Evolutionary conservation across 2,888 invertebrate species (phyloP).

Genomic region (Ormyrus labotus): DNA sequence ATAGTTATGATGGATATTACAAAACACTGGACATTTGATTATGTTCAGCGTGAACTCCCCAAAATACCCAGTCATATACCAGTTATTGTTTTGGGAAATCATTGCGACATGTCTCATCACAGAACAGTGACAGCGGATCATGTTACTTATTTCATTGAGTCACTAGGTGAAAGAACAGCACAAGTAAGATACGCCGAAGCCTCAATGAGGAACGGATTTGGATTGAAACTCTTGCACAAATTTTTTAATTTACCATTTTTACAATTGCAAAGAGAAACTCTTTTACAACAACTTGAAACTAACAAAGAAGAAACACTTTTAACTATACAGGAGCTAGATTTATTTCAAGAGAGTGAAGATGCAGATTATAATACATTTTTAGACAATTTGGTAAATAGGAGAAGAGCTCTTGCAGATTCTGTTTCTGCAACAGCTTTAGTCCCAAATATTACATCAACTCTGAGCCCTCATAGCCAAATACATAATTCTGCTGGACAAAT

Average conservation of each 20-base stretch:
- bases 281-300: conserved; percentile 88
- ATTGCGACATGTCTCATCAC: conserved; percentile 98
- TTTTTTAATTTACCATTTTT: conserved; percentile 97
- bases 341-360: conserved; percentile 86
- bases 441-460: conserved; percentile 67
- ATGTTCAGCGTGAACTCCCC: conserved; percentile 91
- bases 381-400: conserved; percentile 85
- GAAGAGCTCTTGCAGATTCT: conserved; percentile 84
- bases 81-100: conserved; percentile 93
- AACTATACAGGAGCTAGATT: conserved; percentile 85
- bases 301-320: conserved; percentile 89
- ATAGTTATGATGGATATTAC: conserved; percentile 96
- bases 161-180: conserved; percentile 77
- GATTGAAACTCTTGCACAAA: conserved; percentile 92
- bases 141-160: conserved; percentile 83
- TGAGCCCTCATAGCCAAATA: conserved; percentile 65
- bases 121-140: conserved; percentile 87
- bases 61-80: conserved; percentile 88
- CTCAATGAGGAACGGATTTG: conserved; percentile 97
- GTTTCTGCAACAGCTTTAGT: conserved; percentile 77
- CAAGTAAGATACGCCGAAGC: conserved; percentile 91
- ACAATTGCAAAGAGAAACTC: conserved; percentile 89
- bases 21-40: conserved; percentile 97
- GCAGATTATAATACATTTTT: conserved; percentile 86
- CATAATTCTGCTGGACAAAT: conserved; percentile 62